These are phyloP conservation scores for Percopsis omiscomaycus DNA, from an alignment of 2,797 vertebrate species.

Conservation along the genomic window DNA sequence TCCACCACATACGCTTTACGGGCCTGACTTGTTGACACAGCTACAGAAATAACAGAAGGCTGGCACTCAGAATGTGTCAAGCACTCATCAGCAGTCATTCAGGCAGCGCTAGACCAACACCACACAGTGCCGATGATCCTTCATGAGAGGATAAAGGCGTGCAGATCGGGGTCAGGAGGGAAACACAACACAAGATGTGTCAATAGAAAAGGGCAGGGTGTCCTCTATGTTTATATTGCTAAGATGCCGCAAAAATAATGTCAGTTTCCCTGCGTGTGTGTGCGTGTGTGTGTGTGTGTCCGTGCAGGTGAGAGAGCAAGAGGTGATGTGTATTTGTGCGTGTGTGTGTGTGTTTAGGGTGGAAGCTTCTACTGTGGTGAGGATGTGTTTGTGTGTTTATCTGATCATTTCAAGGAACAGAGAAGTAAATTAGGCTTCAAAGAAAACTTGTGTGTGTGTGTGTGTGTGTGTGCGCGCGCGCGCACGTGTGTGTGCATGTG, in stretches of 20 bases:
- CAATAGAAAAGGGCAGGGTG: conserved; percentile 56
- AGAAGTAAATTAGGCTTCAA: background rate
- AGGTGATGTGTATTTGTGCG: background rate
- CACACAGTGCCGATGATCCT: conserved; percentile 46
- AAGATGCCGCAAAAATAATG: conserved; percentile 13
- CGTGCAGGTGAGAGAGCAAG: background rate
- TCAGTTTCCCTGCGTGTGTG: conserved; percentile 5
- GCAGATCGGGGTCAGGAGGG: conserved; percentile 35
- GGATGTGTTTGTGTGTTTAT: background rate
- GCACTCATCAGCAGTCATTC: conserved; percentile 44
- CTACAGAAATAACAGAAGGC: conserved; percentile 47
- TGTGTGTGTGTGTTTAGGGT: background rate
- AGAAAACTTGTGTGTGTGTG: background rate
- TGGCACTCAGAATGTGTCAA: conserved; percentile 48
- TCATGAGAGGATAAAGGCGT: conserved; percentile 50
- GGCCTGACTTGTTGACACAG: conserved; percentile 38
- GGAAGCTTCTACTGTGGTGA: background rate
- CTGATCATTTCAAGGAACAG: background rate
- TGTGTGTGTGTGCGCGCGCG: background rate
- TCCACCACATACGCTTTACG: conserved; percentile 27
- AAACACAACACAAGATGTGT: conserved; percentile 49
- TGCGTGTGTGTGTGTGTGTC: background rate
- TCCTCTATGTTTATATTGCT: conserved; percentile 35
- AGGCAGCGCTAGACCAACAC: conserved; percentile 49
- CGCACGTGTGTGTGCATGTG: conserved; percentile 16